Percentiles rank a stretch among this genome's conserved stretches.
These are phyloP conservation scores for Eupeodes latifasciatus DNA, from an alignment of 2,888 invertebrate genomes.

Conservation along the genomic window DNA sequence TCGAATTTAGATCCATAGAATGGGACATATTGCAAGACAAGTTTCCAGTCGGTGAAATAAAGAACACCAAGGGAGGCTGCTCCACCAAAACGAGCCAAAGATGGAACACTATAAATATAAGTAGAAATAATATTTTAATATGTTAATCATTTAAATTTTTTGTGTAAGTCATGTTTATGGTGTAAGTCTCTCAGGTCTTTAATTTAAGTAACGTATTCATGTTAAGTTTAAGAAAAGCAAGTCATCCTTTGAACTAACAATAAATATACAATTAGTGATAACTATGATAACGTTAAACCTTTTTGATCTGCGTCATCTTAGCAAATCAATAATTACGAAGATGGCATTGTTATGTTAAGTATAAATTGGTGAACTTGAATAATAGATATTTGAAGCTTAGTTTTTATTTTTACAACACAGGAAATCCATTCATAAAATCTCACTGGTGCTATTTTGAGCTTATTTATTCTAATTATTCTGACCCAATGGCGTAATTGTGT, in stretches of 20 bases:
- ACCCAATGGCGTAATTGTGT: neutral
- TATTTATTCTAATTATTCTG: neutral
- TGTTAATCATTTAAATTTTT: neutral
- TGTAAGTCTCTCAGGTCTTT: neutral
- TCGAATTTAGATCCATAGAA: constrained; percentile 91
- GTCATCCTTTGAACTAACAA: neutral
- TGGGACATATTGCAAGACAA: constrained; percentile 89
- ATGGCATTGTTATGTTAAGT: neutral
- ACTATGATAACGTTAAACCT: neutral
- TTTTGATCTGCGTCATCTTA: constrained; percentile 4
- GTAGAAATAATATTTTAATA: constrained; percentile 22
- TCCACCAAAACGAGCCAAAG: constrained; percentile 88
- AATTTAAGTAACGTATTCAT: neutral
- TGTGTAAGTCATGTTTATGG: neutral
- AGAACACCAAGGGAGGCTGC: constrained; percentile 86
- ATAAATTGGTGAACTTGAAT: neutral
- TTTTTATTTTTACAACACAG: neutral
- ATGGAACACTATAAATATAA: constrained; percentile 85
- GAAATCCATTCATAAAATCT: constrained; percentile 6
- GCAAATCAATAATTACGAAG: constrained; percentile 1
- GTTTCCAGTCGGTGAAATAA: constrained; percentile 93
- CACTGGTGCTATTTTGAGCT: neutral
- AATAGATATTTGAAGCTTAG: neutral
- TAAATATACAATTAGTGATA: neutral
- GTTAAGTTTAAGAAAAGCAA: neutral